Conservation (phyloP, 2,888 invertebrate species). For the Axea sp. region DNA sequence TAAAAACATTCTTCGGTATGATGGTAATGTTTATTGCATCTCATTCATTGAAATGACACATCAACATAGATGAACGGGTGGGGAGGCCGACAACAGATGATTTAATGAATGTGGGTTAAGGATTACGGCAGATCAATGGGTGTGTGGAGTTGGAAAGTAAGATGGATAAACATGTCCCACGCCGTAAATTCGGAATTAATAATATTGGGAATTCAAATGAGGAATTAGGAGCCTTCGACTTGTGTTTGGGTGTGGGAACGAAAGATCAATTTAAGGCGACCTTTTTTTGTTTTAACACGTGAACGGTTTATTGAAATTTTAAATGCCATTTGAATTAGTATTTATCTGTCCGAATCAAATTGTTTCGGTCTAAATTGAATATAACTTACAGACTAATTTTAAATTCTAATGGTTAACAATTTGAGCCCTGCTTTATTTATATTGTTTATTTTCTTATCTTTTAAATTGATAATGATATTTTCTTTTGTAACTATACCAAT, state of each 20-base stretch:
- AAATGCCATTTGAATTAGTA: no score
- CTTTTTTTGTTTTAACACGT: no score
- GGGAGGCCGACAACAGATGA: constrained; percentile 12
- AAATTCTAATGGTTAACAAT: no score
- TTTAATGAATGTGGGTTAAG: constrained; percentile 44
- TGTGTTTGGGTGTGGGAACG: constrained; percentile 3
- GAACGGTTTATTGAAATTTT: neutral
- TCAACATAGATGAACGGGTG: constrained; percentile 7
- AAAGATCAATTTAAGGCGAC: constrained; percentile 21
- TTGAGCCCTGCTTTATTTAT: no score
- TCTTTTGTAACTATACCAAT: no score
- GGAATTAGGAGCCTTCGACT: constrained; percentile 9
- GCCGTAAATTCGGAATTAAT: constrained; percentile 21
- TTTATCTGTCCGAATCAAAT: no score
- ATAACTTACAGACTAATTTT: no score
- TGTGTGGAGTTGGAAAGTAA: constrained; percentile 22
- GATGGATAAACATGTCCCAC: constrained; percentile 22
- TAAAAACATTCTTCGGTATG: neutral
- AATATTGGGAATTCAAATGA: constrained; percentile 35
- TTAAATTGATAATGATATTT: no score
- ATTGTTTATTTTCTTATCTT: no score
- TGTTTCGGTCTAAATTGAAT: no score
- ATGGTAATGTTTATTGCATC: constrained; percentile 11
- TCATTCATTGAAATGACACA: constrained; percentile 11
- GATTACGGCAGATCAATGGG: constrained; percentile 32